Evolutionary conservation across 2,797 vertebrate genomes (phyloP), one percentile per base, ranked within the genome.

Genomic region (Florisuga fusca): DNA sequence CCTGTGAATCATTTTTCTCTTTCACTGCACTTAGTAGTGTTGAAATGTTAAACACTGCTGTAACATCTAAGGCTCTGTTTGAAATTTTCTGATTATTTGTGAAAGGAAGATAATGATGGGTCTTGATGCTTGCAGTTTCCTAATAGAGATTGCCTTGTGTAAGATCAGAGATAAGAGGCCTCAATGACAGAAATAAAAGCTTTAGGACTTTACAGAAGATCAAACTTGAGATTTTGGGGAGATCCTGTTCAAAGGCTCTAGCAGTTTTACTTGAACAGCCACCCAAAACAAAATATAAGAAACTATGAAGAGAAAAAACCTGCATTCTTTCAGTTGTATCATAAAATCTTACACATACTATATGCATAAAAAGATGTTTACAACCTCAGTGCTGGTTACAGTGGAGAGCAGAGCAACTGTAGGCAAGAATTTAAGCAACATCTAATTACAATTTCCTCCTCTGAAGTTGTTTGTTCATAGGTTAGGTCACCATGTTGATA

Each of bases 211-310:
- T 63, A 53, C 36, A 46, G 68, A 93, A 84, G 73, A 87, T 92
- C 63, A 36, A 27, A 84, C 45, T 79, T 33, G 12, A 80, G 76
- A 86, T 54, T 84, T 84, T 87, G 7, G 9, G 25, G 27, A n/a
- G 53, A 50, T 87, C 4, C 2, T 74, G 50, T 77, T 84, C 69
- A 68, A 94, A 96, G 54, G 45, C 34, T 89, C 8, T 45, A 45
- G 61, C 71, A 80, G 68, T 95, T 84, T 93, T 91, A 90, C 6
- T 51, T 90, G 50, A 90, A 63, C 81, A 94, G 63, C 57, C 84
- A 80, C 79, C 94, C 93, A 82, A 93, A 95, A 80, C 77, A 88
- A 95, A 69, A 89, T 92, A 12, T 75, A 55, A 73, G 80, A 94
- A 93, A 58, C 80, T 67, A 74, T 79, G 74, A 64, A 57, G 83